Evolutionary conservation across 1,140 invertebrate genomes (phyloP), one percentile per base, ranked within the genome.

Genomic region (Arctopsyche grandis): DNA sequence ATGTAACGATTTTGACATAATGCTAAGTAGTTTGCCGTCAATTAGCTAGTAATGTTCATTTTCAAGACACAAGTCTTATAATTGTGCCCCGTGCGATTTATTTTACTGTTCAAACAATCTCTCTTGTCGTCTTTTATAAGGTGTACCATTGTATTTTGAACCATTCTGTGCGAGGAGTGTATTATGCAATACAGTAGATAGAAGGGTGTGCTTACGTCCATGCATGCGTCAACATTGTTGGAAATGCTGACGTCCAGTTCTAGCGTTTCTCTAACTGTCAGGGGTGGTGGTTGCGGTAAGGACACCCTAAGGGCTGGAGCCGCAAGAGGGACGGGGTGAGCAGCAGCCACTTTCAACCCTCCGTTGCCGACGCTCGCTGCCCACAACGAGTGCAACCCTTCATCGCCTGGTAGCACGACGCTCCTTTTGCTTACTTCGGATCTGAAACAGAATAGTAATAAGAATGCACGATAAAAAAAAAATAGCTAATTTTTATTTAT

Each of bases 171-270:
- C 29, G 7, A n/a, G n/a, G n/a, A n/a, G n/a, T n/a, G n/a, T n/a
- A n/a, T n/a, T n/a, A n/a, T n/a, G n/a, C n/a, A n/a, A 7, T 38
- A 38, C 29, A 12, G 48, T 52, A 52, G 16, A n/a, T n/a, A 38
- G 16, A 52, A 52, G 48, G 3, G 16, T 52, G 10, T 19, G 90
- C 91, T 91, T 85, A 92, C 91, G 82, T 92, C 91, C 86, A 92
- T 90, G 85, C 91, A 92, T 73, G 91, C 90, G 83, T 92, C 91
- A 70, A 92, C 88, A 78, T 91, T 91, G 80, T 92, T 92, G 0
- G 88, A 91, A 46, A 92, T 91, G 84, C 91, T 91, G 79, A 92
- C 90, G 82, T 92, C 91, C 0, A 92, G 89, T 83, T 92, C 91
- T 0, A 91, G 86, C 0, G 89, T 89, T 84, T 92, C 91, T 0